Evolutionary conservation across 2,797 vertebrate genomes (phyloP), one percentile per base, ranked within the genome.

Genomic region (Oophaga sylvatica): DNA sequence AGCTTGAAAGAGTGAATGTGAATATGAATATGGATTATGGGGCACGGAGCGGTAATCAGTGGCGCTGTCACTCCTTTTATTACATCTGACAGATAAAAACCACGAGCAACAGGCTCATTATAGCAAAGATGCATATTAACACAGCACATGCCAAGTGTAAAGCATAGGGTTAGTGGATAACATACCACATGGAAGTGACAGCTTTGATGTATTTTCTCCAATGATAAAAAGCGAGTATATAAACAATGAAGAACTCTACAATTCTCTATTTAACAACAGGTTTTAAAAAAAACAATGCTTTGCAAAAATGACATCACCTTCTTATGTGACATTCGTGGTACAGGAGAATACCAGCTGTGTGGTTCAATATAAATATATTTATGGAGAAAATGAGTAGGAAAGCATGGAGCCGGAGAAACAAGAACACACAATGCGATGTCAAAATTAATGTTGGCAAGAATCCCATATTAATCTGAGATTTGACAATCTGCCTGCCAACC

Each of bases 11-110:
- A 45, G 20, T 48, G 84, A 82, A 83, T 81, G 67, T 89, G 77
- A 85, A 71, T 90, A 89, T 89, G 77, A 85, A 71, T 90, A 89
- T 87, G 65, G 87, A 88, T 79, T 84, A 73, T 20, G 70, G 70
- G 80, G 82, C 59, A 45, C 79, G 78, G 62, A 77, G n/a, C 63
- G 79, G 9, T 89, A 90, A 90, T 71, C 62, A 76, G 73, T 4
- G 48, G 73, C 22, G 88, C 71, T 91, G 90, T 85, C 81, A 80
- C 83, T 91, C 88, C 41, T 80, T 6, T 45, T n/a, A 73, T 65
- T 82, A 83, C 84, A 87, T 57, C 84, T 84, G 87, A 81, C 80
- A 88, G 19, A 80, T 67, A 83, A 41, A 80, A 84, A 71, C 68
- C n/a, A 80, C 53, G 70, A 57, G 88, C 86, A 81, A 83, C 41